Conservation (phyloP, 2,797 vertebrate species). For the Pangasius sanitwongsei region DNA sequence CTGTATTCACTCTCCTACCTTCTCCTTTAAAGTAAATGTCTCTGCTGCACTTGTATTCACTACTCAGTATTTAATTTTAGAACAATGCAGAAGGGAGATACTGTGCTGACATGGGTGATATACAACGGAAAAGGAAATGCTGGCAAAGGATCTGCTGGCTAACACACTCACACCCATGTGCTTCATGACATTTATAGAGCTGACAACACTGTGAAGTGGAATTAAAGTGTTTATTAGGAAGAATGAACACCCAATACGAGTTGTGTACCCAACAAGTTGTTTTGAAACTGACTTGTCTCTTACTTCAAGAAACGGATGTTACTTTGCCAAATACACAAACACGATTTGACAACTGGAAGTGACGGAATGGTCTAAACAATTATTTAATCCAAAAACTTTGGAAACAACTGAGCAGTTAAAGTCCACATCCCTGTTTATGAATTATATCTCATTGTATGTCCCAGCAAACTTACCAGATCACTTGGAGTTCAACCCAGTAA, state of each 20-base stretch:
- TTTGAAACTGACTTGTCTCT: neutral
- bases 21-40: conserved; percentile 20
- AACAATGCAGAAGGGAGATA: conserved; percentile 7
- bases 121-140: conserved; percentile 37
- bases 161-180: conserved; percentile 29
- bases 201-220: conserved; percentile 37
- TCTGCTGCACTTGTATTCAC: neutral
- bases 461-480: conserved; percentile 19
- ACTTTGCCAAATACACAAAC: neutral
- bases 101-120: conserved; percentile 36
- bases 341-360: neutral
- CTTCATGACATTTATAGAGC: conserved; percentile 40
- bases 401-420: neutral
- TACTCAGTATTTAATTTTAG: conserved; percentile 2
- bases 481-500: neutral
- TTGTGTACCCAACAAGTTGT: neutral
- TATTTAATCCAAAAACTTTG: neutral
- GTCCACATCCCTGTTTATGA: neutral
- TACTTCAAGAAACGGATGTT: neutral
- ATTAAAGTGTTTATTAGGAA: conserved; percentile 28
- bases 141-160: conserved; percentile 48
- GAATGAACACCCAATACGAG: conserved; percentile 16
- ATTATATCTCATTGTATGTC: neutral
- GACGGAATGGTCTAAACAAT: neutral
- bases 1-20: neutral